Conservation (phyloP, 2,888 invertebrate species). For the Hirtodrosophila alboralis region DNA sequence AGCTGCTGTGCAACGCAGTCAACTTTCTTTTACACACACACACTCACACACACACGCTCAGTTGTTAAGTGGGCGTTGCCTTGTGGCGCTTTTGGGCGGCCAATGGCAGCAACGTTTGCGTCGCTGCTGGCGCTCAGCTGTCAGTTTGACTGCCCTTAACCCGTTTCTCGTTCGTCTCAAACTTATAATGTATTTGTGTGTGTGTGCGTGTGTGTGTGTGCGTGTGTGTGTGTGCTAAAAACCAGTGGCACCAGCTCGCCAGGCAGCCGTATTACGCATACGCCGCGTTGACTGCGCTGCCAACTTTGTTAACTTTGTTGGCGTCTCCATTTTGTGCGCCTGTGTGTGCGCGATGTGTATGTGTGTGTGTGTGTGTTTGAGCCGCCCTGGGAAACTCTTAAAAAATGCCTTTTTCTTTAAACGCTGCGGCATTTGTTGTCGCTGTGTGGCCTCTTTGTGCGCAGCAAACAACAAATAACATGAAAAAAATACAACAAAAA, state of each 20-base stretch:
- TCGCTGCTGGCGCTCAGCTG: conserved; percentile 58
- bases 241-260: conserved; percentile 75
- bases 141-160: conserved; percentile 71
- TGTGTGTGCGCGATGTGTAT: conserved; percentile 6
- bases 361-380: conserved; percentile 18
- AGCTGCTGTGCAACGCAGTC: conserved; percentile 45
- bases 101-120: conserved; percentile 63
- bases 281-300: conserved; percentile 63
- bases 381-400: conserved; percentile 71
- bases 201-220: conserved; percentile 18
- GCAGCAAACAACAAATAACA: conserved; percentile 52
- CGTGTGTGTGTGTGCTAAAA: conserved; percentile 54
- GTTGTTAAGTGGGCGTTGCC: conserved; percentile 66
- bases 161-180: conserved; percentile 56
- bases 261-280: conserved; percentile 80
- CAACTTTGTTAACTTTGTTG: conserved; percentile 53
- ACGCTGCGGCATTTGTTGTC: conserved; percentile 52
- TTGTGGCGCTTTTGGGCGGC: conserved; percentile 69
- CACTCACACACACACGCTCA: conserved; percentile 26
- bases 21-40: conserved; percentile 67
- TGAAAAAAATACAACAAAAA: conserved; percentile 34
- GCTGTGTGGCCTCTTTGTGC: conserved; percentile 74
- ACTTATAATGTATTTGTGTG: conserved; percentile 12
- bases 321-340: conserved; percentile 53
- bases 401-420: conserved; percentile 45